phyloP scores from a whole-genome alignment of 2,113 vertebrate species.

The Odocoileus hemionus region DNA sequence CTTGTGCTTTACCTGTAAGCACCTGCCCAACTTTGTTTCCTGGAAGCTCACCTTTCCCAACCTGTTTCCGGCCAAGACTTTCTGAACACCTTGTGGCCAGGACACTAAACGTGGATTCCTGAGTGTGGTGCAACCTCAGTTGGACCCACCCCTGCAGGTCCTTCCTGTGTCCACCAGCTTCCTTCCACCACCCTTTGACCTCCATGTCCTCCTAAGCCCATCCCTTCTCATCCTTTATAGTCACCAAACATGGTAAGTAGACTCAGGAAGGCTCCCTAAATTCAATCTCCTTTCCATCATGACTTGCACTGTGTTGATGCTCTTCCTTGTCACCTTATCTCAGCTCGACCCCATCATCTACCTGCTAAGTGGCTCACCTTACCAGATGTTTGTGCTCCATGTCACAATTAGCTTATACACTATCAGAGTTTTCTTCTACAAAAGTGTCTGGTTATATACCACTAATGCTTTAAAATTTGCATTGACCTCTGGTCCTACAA shows the following conservation, averaged over 20 bases:
- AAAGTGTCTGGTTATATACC: not conserved
- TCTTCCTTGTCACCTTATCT: not conserved
- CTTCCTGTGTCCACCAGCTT: not conserved
- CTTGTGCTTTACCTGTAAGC: not conserved
- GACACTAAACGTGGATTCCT: not conserved
- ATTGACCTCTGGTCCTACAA: not conserved
- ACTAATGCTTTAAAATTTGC: not conserved
- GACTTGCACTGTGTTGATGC: not conserved
- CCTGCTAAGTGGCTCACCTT: not conserved
- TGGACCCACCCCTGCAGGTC: not conserved
- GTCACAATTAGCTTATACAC: not conserved
- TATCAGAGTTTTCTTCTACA: not conserved
- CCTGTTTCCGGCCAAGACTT: not conserved
- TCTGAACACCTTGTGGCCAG: not conserved
- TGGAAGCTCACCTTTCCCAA: not conserved
- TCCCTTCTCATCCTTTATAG: not conserved
- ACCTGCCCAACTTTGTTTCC: not conserved
- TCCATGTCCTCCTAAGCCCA: not conserved
- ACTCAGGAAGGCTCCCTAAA: not conserved
- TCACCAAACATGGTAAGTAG: not conserved
- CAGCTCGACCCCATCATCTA: not conserved
- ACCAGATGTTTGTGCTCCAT: not conserved
- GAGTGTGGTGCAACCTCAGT: not conserved
- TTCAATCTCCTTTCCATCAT: not conserved
- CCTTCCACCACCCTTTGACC: accelerated